Percentiles rank a stretch among this genome's conserved stretches.
Conservation (phyloP, 2,797 vertebrate species). For the Platalea minor region DNA sequence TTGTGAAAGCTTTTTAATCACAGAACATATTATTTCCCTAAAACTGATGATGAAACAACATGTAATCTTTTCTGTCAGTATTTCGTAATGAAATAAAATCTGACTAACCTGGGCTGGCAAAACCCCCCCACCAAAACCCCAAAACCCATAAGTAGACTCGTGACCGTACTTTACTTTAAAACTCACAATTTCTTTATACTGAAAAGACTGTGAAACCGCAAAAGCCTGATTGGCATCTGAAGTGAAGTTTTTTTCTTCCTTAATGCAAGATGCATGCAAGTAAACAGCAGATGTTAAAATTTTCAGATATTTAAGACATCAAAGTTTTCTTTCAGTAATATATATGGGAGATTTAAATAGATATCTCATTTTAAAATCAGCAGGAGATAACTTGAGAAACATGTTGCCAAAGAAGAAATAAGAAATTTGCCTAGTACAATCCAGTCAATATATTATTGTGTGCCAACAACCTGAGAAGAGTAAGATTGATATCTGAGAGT, state of each 20-base stretch:
- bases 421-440: not conserved
- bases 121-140: fast-evolving
- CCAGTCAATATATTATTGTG: not conserved
- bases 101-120: not conserved
- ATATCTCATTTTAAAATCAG: not conserved
- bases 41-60: not conserved
- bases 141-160: not conserved
- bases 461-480: not conserved
- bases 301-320: not conserved
- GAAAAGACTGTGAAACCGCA: not conserved
- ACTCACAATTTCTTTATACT: not conserved
- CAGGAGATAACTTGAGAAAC: not conserved
- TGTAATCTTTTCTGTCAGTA: not conserved
- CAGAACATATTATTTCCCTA: not conserved
- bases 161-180: not conserved
- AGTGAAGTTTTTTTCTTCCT: not conserved
- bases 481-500: not conserved
- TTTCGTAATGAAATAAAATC: not conserved
- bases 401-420: not conserved
- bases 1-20: not conserved
- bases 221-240: not conserved
- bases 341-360: not conserved
- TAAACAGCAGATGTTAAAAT: not conserved
- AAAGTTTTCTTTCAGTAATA: not conserved
- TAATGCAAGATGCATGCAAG: not conserved